A percentile compares a stretch with the other conserved stretches of the same genome.
These are phyloP conservation scores for Eupelmus urozonus DNA, from an alignment of 2,888 invertebrate species.

Conservation along the genomic window DNA sequence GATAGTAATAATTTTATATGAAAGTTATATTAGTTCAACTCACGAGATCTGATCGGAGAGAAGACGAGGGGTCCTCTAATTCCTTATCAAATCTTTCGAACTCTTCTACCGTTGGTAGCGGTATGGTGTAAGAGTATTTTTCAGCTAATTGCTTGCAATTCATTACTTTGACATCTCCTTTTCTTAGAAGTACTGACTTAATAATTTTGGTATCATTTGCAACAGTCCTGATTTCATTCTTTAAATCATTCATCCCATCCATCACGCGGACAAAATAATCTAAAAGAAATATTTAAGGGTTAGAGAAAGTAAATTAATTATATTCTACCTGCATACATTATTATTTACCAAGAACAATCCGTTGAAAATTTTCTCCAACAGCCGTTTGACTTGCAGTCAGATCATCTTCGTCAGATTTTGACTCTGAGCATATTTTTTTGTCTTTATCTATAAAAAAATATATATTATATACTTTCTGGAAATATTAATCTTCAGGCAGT, in stretches of 20 bases:
- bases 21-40: not conserved
- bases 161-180: slow-evolving; percentile 25
- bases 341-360: slow-evolving; percentile 21
- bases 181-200: not conserved
- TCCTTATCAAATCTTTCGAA: slow-evolving; percentile 43
- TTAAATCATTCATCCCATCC: slow-evolving; percentile 22
- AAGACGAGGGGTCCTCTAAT: slow-evolving; percentile 26
- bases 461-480: not conserved
- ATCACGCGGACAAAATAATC: slow-evolving; percentile 19
- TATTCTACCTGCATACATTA: not conserved
- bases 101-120: slow-evolving; percentile 30
- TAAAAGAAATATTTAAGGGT: slow-evolving; percentile 10
- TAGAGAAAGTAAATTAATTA: not conserved
- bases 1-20: not conserved
- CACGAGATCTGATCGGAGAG: slow-evolving; percentile 31
- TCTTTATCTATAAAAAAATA: not conserved
- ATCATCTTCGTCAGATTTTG: not conserved
- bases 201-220: slow-evolving; percentile 5
- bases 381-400: not conserved
- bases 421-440: not conserved
- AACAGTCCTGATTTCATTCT: slow-evolving; percentile 1
- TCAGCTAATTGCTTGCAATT: slow-evolving; percentile 27
- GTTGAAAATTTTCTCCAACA: slow-evolving; percentile 17
- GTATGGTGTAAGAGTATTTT: slow-evolving; percentile 30
- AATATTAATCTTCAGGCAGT: not conserved